These are phyloP conservation scores for Trachurus trachurus DNA, from an alignment of 2,797 vertebrate genomes.

Conservation along the genomic window DNA sequence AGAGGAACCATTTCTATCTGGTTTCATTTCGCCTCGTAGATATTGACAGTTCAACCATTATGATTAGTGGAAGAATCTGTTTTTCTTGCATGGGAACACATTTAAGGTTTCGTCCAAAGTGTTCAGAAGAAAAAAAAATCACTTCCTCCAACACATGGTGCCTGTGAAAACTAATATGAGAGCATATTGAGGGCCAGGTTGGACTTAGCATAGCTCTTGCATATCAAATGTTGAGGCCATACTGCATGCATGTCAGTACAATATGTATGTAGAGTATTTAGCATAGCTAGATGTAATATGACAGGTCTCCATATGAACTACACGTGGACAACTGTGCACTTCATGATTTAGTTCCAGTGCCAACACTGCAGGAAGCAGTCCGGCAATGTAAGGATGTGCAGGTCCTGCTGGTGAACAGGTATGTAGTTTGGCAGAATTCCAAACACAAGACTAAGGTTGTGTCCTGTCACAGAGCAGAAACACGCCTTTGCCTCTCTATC, in stretches of 20 bases:
- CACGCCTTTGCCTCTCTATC: too few species aligned
- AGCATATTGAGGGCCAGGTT: neutral
- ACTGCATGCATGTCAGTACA: neutral
- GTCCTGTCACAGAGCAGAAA: neutral
- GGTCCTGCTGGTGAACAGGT: neutral
- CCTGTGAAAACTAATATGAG: neutral
- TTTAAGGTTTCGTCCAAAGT: constrained; percentile 1
- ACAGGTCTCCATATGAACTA: neutral
- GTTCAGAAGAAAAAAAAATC: too few species aligned
- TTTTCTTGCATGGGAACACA: neutral
- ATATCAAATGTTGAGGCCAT: neutral
- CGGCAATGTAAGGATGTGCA: neutral
- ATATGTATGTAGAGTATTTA: neutral
- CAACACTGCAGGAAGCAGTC: neutral
- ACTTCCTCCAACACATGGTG: neutral
- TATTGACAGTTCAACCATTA: constrained; percentile 1
- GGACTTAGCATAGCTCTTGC: neutral
- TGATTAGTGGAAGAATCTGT: neutral
- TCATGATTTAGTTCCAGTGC: neutral
- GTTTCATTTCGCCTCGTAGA: constrained; percentile 30
- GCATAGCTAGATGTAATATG: neutral
- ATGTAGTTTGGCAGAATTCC: neutral
- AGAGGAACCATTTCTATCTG: constrained; percentile 3
- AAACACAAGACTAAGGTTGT: neutral
- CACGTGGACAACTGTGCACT: neutral